Percentiles rank a stretch among this genome's conserved stretches.
phyloP scores from a whole-genome alignment of 2,113 vertebrate species.

The Psammodynastes pulverulentus region DNA sequence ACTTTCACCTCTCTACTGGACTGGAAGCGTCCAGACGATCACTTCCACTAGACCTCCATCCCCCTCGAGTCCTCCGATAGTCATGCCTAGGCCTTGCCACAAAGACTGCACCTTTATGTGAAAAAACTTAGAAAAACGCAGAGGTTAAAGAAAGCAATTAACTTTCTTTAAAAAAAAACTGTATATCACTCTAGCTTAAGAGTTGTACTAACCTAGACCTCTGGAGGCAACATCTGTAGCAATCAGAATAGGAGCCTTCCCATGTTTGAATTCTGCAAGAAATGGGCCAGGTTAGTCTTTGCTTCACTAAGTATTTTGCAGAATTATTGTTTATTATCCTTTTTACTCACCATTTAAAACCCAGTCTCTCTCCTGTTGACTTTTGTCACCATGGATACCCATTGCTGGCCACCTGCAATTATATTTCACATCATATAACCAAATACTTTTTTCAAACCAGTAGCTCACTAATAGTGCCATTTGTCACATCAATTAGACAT shows the following conservation, averaged over 20 bases:
- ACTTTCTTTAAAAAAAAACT: slow-evolving; percentile 95
- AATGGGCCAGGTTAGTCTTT: neutral
- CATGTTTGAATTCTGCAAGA: slow-evolving; percentile 92
- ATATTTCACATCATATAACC: neutral
- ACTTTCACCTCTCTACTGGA: slow-evolving; percentile 98
- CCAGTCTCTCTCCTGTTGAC: slow-evolving; percentile 97
- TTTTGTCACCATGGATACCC: slow-evolving; percentile 99
- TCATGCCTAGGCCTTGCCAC: slow-evolving; percentile 99
- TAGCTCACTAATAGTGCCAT: neutral
- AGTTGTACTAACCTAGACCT: slow-evolving; percentile 94
- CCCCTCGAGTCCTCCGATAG: slow-evolving; percentile 99
- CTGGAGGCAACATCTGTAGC: slow-evolving; percentile 98
- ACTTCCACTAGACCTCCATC: slow-evolving; percentile 98
- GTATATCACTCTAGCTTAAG: slow-evolving; percentile 72
- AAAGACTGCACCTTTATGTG: slow-evolving; percentile 99
- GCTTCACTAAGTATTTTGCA: neutral
- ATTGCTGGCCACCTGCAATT: slow-evolving; percentile 92
- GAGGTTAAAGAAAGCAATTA: slow-evolving; percentile 99
- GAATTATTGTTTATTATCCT: neutral
- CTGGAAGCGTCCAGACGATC: slow-evolving; percentile 99
- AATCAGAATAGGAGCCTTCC: slow-evolving; percentile 98
- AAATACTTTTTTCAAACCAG: neutral
- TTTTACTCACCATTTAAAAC: slow-evolving; percentile 90
- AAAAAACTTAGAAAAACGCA: slow-evolving; percentile 99
- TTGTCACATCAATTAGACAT: neutral